phyloP scores from a whole-genome alignment of 2,888 invertebrate species.

The Aelia acuminata region DNA sequence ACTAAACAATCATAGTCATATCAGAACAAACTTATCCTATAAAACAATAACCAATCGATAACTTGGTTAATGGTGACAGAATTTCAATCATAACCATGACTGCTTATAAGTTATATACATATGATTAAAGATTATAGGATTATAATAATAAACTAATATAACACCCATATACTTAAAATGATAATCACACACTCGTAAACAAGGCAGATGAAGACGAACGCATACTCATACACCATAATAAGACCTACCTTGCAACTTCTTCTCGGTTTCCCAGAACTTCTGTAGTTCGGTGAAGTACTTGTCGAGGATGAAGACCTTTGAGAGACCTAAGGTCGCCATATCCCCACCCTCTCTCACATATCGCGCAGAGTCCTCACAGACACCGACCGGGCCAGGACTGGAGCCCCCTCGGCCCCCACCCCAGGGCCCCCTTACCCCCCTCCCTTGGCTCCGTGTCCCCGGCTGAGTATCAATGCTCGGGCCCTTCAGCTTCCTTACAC shows the following conservation, averaged over 20 bases:
- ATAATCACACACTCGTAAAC: background rate
- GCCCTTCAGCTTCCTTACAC: conserved; percentile 4
- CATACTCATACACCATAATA: background rate
- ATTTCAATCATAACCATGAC: background rate
- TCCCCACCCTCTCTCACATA: conserved; percentile 57
- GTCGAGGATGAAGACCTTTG: conserved; percentile 97
- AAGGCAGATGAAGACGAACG: background rate
- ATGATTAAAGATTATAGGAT: background rate
- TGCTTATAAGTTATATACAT: background rate
- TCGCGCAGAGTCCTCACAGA: conserved; percentile 53
- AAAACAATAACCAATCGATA: background rate
- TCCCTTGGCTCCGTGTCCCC: background rate
- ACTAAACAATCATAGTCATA: background rate
- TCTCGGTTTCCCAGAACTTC: conserved; percentile 97
- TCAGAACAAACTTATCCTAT: background rate
- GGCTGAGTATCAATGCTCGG: background rate
- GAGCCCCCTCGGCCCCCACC: conserved; percentile 29
- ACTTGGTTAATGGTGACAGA: background rate
- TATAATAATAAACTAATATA: background rate
- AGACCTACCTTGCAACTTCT: conserved; percentile 89
- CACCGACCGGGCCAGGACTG: conserved; percentile 48
- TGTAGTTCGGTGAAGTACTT: conserved; percentile 97
- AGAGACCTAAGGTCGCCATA: conserved; percentile 96
- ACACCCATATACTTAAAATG: background rate
- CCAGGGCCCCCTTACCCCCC: background rate